These are phyloP conservation scores for Pteromalus puparum DNA, from an alignment of 1,140 invertebrate genomes.

Conservation along the genomic window DNA sequence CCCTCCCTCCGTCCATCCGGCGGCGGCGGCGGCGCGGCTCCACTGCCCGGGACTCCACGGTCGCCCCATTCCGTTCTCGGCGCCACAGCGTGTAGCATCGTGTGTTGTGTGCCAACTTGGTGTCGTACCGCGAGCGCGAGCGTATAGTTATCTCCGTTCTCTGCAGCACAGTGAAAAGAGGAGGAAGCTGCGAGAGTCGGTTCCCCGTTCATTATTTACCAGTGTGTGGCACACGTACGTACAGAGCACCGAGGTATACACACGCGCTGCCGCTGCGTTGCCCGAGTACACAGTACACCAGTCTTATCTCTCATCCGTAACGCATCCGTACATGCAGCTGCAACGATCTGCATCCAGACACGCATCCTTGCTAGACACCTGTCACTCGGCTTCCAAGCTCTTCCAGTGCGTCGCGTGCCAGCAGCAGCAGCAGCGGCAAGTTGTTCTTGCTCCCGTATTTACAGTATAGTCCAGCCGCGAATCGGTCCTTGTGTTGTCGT, in stretches of 20 bases:
- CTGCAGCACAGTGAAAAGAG: neutral
- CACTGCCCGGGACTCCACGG: conserved; percentile 75
- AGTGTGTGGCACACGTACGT: neutral
- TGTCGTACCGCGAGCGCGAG: conserved; percentile 38
- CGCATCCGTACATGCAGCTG: neutral
- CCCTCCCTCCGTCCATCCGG: conserved; percentile 24
- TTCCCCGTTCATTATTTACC: too few relatives aligned
- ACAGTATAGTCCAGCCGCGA: neutral
- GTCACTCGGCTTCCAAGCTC: neutral
- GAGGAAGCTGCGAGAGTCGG: neutral
- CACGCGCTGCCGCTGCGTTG: too few relatives aligned
- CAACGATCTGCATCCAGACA: neutral
- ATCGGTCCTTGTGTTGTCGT: conserved; percentile 5
- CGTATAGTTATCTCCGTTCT: neutral
- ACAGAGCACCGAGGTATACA: neutral
- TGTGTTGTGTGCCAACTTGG: neutral
- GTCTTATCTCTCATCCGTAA: neutral
- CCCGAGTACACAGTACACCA: too few relatives aligned
- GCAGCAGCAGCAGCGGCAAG: neutral
- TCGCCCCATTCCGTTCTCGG: conserved; percentile 75
- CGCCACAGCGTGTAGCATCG: conserved; percentile 72
- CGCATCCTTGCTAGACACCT: neutral
- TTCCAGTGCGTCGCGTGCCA: neutral
- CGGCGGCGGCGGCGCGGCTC: conserved; percentile 62
- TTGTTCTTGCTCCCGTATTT: neutral